Conservation (phyloP, 1,140 invertebrate species). For the Macrocentrus cingulum region DNA sequence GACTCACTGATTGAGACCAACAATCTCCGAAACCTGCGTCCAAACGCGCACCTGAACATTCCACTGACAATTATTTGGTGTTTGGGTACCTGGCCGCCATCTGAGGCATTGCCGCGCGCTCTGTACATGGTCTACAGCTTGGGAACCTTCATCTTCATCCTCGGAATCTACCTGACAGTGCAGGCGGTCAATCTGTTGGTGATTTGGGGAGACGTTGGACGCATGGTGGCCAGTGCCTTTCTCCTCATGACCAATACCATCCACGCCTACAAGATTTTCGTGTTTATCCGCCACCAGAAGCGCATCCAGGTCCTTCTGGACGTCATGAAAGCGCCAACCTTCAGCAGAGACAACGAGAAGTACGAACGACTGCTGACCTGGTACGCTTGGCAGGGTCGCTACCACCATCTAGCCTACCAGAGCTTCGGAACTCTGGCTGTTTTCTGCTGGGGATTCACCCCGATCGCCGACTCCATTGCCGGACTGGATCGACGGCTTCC, state of each 20-base stretch:
- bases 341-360: conserved; percentile 30
- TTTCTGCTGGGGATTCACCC: conserved; percentile 34
- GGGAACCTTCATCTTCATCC: conserved; percentile 30
- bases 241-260: conserved; percentile 40
- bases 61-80: no score
- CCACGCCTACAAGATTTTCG: conserved; percentile 35
- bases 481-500: conserved; percentile 30
- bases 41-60: no score
- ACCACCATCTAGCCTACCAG: conserved; percentile 39
- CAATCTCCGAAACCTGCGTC: no score
- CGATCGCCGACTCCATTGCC: conserved; percentile 29
- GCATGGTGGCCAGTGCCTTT: conserved; percentile 31
- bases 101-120: conserved; percentile 8
- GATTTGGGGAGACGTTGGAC: conserved; percentile 30
- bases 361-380: conserved; percentile 28
- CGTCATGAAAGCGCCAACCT: conserved; percentile 25
- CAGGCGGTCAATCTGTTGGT: conserved; percentile 34
- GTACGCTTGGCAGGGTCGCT: conserved; percentile 40
- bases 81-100: conserved; percentile 38
- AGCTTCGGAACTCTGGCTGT: conserved; percentile 32
- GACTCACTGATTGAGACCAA: no score
- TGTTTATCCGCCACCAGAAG: conserved; percentile 30
- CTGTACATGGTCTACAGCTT: conserved; percentile 33
- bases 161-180: conserved; percentile 31
- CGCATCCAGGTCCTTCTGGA: conserved; percentile 37